These are phyloP conservation scores for Oscheius myriophilus DNA, from an alignment of 2,888 invertebrate species.

Conservation along the genomic window DNA sequence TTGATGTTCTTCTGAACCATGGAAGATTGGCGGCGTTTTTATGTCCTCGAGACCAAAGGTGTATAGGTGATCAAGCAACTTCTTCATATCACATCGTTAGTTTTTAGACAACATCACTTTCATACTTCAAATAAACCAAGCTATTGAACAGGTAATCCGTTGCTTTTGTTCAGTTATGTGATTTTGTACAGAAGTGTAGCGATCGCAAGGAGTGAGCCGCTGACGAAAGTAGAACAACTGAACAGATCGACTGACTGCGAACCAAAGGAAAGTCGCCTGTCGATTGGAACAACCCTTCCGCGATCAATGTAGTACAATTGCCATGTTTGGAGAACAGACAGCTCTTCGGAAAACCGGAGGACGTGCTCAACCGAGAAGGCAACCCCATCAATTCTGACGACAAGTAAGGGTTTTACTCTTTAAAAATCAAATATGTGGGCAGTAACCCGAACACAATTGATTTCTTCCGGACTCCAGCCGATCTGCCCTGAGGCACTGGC, in stretches of 20 bases:
- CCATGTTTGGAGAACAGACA: conserved; percentile 78
- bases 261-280: conserved; percentile 64
- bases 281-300: conserved; percentile 77
- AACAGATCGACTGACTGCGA: conserved; percentile 87
- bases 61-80: too few species aligned
- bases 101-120: too few species aligned
- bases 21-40: too few species aligned
- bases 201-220: conserved; percentile 87
- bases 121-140: too few species aligned
- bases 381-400: conserved; percentile 96
- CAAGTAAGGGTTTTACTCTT: conserved; percentile 73
- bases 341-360: conserved; percentile 94
- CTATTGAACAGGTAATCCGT: conserved; percentile 34
- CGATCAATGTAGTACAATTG: conserved; percentile 81
- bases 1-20: too few species aligned
- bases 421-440: background rate
- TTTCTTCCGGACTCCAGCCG: conserved; percentile 79
- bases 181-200: conserved; percentile 84
- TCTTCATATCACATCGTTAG: too few species aligned
- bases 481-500: conserved; percentile 94
- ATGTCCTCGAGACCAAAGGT: too few species aligned
- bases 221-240: conserved; percentile 90
- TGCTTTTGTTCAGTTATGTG: conserved; percentile 68
- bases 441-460: conserved; percentile 88
- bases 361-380: conserved; percentile 88